Base-by-base conservation (phyloP, 1,140 invertebrate genomes). In the Metopolophium dirhodum region DNA sequence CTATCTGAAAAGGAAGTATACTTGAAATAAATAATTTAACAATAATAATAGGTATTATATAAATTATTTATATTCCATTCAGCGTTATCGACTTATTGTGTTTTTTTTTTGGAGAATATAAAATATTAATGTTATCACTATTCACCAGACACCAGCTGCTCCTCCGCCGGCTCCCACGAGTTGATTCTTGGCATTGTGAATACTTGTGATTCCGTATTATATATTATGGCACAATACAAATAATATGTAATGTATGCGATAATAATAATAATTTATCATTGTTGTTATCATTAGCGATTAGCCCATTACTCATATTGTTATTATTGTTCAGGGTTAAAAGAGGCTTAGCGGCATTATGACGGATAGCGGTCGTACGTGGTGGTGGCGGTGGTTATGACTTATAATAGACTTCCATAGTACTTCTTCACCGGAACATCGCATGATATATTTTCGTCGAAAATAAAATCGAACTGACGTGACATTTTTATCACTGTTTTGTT, bases 401-500 rank as follows among this genome's bases (percentile, higher is more conserved):
- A 54, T 18, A 30, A 77, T 20, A 57, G n/a, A 77, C 61, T n/a
- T n/a, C 22, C 51, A 41, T 54, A 54, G 61, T n/a, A 77, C 61
- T 77, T 18, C 14, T n/a, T n/a, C 14, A n/a, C 14, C 61, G 61
- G 30, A 18, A 18, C n/a, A n/a, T 4, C 1, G 30, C 11, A 7
- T n/a, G 14, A 77, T 77, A 77, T 77, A n/a, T n/a, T 22, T n/a
- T 68, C 30, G 30, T 77, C 6, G 14, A n/a, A 77, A 77, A 4
- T 77, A 77, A n/a, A n/a, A 77, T 77, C 61, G 30, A 77, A 77
- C 30, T 0, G n/a, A 77, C n/a, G 11, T 35, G 30, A 77, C 61
- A n/a, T 77, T 77, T 77, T 77, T 77, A 77, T 35, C 61, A 77
- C n/a, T n/a, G n/a, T n/a, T 77, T n/a, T n/a, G 61, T n/a, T 68